Percentiles rank a stretch among this genome's conserved stretches.
phyloP scores from a whole-genome alignment of 2,113 vertebrate genomes.

The Pelmatolapia mariae region DNA sequence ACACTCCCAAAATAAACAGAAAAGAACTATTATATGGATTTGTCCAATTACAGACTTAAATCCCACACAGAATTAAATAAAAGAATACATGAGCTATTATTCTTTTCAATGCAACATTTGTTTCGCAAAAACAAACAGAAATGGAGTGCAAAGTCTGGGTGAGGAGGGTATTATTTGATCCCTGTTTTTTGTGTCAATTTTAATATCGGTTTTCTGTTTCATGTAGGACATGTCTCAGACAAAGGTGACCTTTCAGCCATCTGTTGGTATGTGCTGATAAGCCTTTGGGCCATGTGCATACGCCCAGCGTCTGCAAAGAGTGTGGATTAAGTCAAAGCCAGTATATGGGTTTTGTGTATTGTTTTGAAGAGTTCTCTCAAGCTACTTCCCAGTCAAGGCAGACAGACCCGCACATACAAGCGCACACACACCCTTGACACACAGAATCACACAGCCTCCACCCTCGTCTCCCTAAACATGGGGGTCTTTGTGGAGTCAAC shows the following conservation, averaged over 20 bases:
- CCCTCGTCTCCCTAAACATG: slow-evolving; percentile 23
- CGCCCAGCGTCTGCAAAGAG: background rate
- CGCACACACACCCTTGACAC: background rate
- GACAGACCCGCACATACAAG: background rate
- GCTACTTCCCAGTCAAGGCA: slow-evolving; percentile 3
- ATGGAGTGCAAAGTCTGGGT: background rate
- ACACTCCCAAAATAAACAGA: background rate
- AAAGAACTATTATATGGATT: background rate
- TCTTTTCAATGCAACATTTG: background rate
- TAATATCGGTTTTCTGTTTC: background rate
- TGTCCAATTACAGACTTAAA: background rate
- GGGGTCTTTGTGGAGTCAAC: slow-evolving; percentile 64
- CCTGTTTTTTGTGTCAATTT: background rate
- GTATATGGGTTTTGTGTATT: background rate
- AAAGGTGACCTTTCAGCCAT: slow-evolving; percentile 25
- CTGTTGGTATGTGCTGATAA: slow-evolving; percentile 5
- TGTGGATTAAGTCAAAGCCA: background rate
- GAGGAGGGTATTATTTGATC: background rate
- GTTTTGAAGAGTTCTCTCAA: slow-evolving; percentile 32
- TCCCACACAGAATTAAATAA: background rate
- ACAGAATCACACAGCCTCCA: background rate
- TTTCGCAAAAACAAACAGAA: background rate
- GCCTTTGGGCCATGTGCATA: background rate
- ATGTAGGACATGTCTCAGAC: background rate
- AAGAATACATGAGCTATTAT: background rate